Percentiles rank a stretch among this genome's conserved stretches.
Evolutionary conservation across 2,797 vertebrate genomes (phyloP).

Genomic region (Sebastes reedi): DNA sequence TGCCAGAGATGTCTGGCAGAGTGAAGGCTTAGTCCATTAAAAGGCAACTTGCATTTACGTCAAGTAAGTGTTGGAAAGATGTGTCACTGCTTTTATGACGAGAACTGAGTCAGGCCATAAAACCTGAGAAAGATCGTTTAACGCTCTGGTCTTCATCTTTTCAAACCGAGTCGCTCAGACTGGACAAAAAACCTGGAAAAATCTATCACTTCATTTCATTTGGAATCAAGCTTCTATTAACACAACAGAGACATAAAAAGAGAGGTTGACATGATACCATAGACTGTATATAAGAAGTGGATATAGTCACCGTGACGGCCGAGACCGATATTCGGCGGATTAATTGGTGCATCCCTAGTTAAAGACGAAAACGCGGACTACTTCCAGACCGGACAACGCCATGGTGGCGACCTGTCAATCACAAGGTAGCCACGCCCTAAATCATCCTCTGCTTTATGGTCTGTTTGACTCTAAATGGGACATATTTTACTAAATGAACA

Average conservation of each 20-base stretch:
- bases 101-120: not conserved
- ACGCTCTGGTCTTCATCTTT: not conserved
- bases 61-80: not conserved
- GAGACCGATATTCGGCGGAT: no score
- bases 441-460: fast-evolving
- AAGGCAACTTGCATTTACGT: not conserved
- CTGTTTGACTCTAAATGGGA: no score
- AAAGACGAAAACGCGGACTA: no score
- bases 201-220: not conserved
- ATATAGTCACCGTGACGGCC: no score
- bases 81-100: not conserved
- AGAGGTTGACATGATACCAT: not conserved
- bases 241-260: not conserved
- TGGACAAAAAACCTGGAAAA: not conserved
- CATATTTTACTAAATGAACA: no score
- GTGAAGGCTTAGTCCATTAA: not conserved
- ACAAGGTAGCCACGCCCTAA: no score
- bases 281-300: no score
- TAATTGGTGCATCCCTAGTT: no score
- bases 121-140: not conserved
- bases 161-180: not conserved
- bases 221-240: not conserved
- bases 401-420: no score
- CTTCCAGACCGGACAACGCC: no score
- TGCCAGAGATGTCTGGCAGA: not conserved